These are phyloP conservation scores for Halichondria panicea DNA, from an alignment of 37 sponge, comb jelly and placozoan genomes.

Conservation along the genomic window DNA sequence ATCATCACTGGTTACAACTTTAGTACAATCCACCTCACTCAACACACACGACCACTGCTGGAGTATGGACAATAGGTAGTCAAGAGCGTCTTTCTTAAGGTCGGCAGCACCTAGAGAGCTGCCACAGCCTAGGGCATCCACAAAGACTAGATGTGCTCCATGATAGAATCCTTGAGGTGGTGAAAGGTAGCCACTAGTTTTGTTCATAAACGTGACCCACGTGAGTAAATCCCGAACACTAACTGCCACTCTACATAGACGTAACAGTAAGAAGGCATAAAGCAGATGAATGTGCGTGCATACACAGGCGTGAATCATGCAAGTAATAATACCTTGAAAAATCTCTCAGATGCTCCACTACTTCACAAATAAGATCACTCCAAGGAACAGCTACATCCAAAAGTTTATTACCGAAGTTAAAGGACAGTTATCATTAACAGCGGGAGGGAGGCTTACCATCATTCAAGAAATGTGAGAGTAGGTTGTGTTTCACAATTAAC, in stretches of 20 bases:
- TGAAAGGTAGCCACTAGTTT: not conserved
- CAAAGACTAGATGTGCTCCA: slow-evolving; percentile 88
- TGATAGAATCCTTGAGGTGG: slow-evolving; percentile 69
- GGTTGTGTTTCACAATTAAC: slow-evolving; percentile 52
- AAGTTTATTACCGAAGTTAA: too few relatives aligned
- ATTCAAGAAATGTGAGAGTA: slow-evolving; percentile 11
- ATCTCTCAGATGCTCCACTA: too few relatives aligned
- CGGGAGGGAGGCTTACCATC: too few relatives aligned
- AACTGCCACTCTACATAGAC: slow-evolving; percentile 31
- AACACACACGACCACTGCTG: not conserved
- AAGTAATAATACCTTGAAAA: too few relatives aligned
- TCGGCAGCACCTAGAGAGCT: not conserved
- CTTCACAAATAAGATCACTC: too few relatives aligned
- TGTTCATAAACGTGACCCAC: slow-evolving; percentile 91
- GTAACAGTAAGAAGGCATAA: too few relatives aligned
- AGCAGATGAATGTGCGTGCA: too few relatives aligned
- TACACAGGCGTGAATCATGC: too few relatives aligned
- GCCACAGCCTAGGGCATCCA: slow-evolving; percentile 75
- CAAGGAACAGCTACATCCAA: not conserved
- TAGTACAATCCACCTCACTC: too few relatives aligned
- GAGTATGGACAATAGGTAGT: not conserved
- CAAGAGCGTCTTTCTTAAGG: not conserved
- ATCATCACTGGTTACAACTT: too few relatives aligned
- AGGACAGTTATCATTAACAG: too few relatives aligned
- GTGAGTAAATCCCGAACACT: slow-evolving; percentile 85